Evolutionary conservation across 2,888 invertebrate genomes (phyloP), one percentile per base, ranked within the genome.

Genomic region (Lasioglossum pauxillum): DNA sequence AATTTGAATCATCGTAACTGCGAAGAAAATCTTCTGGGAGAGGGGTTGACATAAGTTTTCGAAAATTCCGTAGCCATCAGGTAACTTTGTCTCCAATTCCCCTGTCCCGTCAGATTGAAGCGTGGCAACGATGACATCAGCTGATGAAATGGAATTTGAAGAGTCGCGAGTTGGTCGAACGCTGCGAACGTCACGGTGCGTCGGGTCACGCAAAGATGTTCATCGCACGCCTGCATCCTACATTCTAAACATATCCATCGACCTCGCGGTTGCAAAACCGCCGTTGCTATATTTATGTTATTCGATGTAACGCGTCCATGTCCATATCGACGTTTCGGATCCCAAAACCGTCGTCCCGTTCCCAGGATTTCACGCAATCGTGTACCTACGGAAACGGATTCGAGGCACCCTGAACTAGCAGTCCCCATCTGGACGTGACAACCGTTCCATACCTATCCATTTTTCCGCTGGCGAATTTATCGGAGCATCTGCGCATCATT

Each of bases 401-500:
- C 60, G 23, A 31, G 31, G 67, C 10, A 19, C 44, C 10, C 31
- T 19, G 75, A 38, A 71, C 71, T 27, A 23, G 44, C 44, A 35
- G 41, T 74, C 38, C 73, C n/a, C 67, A 74, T 73, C 53, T 46
- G 38, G 16, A 67, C 38, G 12, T 19, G 27, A 27, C 57, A 35
- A 72, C n/a, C 79, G 16, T 31, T 67, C 46, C 27, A 46, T 31
- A 49, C 23, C 44, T 53, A 64, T 64, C 53, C 27, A 44, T 27
- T 38, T 14, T 73, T 60, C 16, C 53, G 35, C 31, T 27, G 23
- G 31, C 31, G 67, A 74, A 79, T 82, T 31, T 31, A 69, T 77
- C 53, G 49, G 38, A 79, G 46, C 85, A 85, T 84, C 84, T 85
- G 85, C 84, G n/a, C 73, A 46, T 69, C 35, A 49, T 79, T 84